Evolutionary conservation across 2,797 vertebrate genomes (phyloP).

Genomic region (Furcifer pardalis): DNA sequence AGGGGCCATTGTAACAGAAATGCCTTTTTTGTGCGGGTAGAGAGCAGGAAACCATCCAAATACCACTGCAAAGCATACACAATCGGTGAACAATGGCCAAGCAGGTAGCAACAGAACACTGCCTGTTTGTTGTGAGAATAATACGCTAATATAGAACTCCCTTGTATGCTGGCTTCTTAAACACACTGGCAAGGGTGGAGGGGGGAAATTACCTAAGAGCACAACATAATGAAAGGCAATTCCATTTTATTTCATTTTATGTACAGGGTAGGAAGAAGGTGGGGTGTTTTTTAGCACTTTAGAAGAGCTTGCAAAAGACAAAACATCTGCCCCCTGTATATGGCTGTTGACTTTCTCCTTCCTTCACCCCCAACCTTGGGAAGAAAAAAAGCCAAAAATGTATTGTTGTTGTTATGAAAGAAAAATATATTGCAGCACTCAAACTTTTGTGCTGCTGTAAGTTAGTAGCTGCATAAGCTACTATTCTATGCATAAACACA

Average conservation of each 20-base stretch:
- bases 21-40: slow-evolving; percentile 83
- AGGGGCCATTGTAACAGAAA: slow-evolving; percentile 86
- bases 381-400: slow-evolving; percentile 30
- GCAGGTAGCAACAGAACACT: slow-evolving; percentile 85
- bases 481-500: background rate
- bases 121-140: slow-evolving; percentile 85
- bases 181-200: slow-evolving; percentile 54
- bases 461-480: background rate
- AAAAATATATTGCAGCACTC: slow-evolving; percentile 32
- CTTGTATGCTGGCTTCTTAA: slow-evolving; percentile 80
- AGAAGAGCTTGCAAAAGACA: slow-evolving; percentile 69
- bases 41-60: slow-evolving; percentile 85
- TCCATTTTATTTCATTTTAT: slow-evolving; percentile 58
- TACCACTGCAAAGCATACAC: slow-evolving; percentile 82
- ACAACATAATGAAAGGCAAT: slow-evolving; percentile 75
- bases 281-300: slow-evolving; percentile 71
- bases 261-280: slow-evolving; percentile 38
- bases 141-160: slow-evolving; percentile 80
- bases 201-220: slow-evolving; percentile 77
- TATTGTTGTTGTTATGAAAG: slow-evolving; percentile 19
- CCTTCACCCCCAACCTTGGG: slow-evolving; percentile 21
- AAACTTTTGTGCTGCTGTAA: slow-evolving; percentile 34
- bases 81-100: slow-evolving; percentile 83
- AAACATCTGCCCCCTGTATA: slow-evolving; percentile 58
- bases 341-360: slow-evolving; percentile 46